Evolutionary conservation across 2,888 invertebrate genomes (phyloP), one percentile per base, ranked within the genome.

Genomic region (Drosophila niveifrons): DNA sequence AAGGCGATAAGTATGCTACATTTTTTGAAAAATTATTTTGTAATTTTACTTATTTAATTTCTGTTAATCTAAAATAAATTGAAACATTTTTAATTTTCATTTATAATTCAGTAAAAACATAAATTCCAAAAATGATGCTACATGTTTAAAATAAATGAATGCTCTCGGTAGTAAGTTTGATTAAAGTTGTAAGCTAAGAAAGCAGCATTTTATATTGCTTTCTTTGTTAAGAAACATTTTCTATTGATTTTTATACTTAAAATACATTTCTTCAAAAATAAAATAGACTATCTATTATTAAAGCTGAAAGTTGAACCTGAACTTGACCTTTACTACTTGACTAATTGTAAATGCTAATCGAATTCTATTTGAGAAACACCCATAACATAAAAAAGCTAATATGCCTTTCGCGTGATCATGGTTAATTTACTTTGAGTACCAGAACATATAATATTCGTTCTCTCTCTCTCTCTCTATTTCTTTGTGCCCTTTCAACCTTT

Each of bases 1-100:
- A 6, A 50, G 50, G 10, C 10, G 4, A 50, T 17, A 31, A 50
- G 50, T 48, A 48, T 29, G 48, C 29, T 3, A 48, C 15, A 48
- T 1, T 13, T 48, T 10, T 2, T 29, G 1, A 13, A 3, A 4
- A 13, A 3, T 39, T 13, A 39, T 13, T 13, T 13, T 7, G n/a
- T n/a, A 13, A 39, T 39, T 7, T 39, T 39, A 6, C 6, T 39
- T 7, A 10, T 31, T 31, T 9, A 31, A 9, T n/a, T n/a, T n/a
- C n/a, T n/a, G n/a, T n/a, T n/a, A n/a, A n/a, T n/a, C n/a, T n/a
- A n/a, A n/a, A n/a, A n/a, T n/a, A n/a, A n/a, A n/a, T n/a, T n/a
- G n/a, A n/a, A n/a, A n/a, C n/a, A n/a, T n/a, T n/a, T n/a, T n/a
- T n/a, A n/a, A n/a, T n/a, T n/a, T n/a, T n/a, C n/a, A n/a, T n/a